phyloP scores from a whole-genome alignment of 2,888 invertebrate genomes.

The Xestia xanthographa region DNA sequence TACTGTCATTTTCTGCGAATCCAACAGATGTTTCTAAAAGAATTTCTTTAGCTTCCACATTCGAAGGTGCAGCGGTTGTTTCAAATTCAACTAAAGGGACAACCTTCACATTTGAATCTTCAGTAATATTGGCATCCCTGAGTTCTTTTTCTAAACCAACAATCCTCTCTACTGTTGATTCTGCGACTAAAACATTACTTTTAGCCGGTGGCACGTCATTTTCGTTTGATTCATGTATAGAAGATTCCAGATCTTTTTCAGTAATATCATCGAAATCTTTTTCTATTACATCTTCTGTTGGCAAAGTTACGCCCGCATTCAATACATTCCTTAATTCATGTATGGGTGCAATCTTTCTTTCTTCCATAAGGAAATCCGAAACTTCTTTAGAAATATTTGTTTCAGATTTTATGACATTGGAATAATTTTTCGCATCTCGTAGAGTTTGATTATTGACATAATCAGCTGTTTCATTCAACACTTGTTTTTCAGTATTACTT shows the following conservation, averaged over 20 bases:
- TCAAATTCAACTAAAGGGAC: conserved; percentile 29
- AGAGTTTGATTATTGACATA: conserved; percentile 13
- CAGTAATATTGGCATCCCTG: conserved; percentile 16
- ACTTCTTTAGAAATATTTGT: conserved; percentile 49
- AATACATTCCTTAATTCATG: conserved; percentile 25
- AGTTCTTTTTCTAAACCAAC: conserved; percentile 6
- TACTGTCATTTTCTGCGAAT: neutral
- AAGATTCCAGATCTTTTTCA: conserved; percentile 28
- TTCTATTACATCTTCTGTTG: conserved; percentile 12
- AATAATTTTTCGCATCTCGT: neutral
- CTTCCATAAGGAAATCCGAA: conserved; percentile 56
- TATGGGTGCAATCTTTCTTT: conserved; percentile 43
- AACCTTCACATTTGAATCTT: neutral
- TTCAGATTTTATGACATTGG: conserved; percentile 20
- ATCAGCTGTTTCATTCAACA: conserved; percentile 11
- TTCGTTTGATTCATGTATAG: conserved; percentile 17
- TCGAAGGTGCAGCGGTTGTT: neutral
- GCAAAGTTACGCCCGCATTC: conserved; percentile 3
- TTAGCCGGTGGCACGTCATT: conserved; percentile 11
- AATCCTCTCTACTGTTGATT: conserved; percentile 1
- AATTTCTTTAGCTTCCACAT: conserved; percentile 14
- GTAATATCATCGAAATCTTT: conserved; percentile 21
- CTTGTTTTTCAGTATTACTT: conserved; percentile 30
- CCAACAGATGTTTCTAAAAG: neutral
- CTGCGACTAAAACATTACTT: conserved; percentile 20